Percentiles rank a stretch among this genome's conserved stretches.
Conservation (phyloP, 2,888 invertebrate genomes). For the Bugula neritina region DNA sequence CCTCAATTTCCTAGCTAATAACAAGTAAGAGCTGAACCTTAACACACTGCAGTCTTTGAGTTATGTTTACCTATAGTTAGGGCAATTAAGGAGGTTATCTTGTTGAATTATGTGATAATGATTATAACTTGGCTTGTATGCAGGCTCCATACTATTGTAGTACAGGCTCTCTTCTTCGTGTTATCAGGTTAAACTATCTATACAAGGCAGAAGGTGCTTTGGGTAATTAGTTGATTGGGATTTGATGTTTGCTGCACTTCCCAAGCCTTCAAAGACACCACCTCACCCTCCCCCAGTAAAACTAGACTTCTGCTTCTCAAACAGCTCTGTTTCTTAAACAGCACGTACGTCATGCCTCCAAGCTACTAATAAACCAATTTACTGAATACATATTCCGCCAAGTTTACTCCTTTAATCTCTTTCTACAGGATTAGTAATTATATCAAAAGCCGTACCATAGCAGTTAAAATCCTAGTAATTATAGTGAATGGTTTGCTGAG, state of each 20-base stretch:
- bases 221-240: neutral
- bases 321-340: too few species aligned
- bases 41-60: too few species aligned
- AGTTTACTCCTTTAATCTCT: neutral
- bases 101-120: neutral
- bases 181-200: neutral
- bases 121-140: neutral
- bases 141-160: neutral
- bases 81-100: neutral
- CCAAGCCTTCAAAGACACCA: too few species aligned
- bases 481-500: too few species aligned
- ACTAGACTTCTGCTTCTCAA: too few species aligned
- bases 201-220: neutral
- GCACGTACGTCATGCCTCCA: too few species aligned
- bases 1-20: neutral
- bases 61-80: neutral
- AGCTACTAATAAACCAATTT: too few species aligned
- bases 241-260: too few species aligned
- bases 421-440: neutral
- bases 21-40: neutral
- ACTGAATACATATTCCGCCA: too few species aligned
- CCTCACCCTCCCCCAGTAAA: too few species aligned
- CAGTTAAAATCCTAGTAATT: too few species aligned
- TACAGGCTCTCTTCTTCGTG: neutral
- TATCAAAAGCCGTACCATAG: too few species aligned